Evolutionary conservation across 2,888 invertebrate species (phyloP), one percentile per base, ranked within the genome.

Genomic region (Synanthedon myopaeformis): DNA sequence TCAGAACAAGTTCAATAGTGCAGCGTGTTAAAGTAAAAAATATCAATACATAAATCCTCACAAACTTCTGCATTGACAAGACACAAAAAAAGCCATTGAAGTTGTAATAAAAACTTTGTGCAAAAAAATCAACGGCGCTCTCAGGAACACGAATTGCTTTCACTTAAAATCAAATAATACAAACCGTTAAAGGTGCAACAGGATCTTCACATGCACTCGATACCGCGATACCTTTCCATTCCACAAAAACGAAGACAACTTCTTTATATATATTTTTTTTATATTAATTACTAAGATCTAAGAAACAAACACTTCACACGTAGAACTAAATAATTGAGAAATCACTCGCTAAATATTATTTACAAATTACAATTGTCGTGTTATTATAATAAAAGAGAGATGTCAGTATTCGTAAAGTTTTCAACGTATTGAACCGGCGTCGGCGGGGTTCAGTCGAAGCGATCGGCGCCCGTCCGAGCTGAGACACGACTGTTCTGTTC

Each of bases 151-250:
- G 17, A 23, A 50, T n/a, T 23, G 13, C 13, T 42, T 42, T 49
- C 17, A 49, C 17, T 49, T 17, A 14, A 45, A 49, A 49, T 17
- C 45, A 45, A 49, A 49, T 45, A 71, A 73, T 70, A 79, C 84
- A 82, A 67, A 85, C 85, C 80, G 76, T 75, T 75, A 72, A 75
- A 82, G 77, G 74, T 82, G 81, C 80, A 82, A 82, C 83, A 82
- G 84, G 83, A 84, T 79, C 74, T 65, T 74, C 69, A 66, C 70
- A 70, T 76, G 73, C 81, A 81, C 79, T 73, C 72, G 67, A 68
- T 69, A 69, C 69, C 67, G 35, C 35, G 71, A 71, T 75, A 73
- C 74, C 82, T 82, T 35, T 35, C 35, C 35, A 35, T 35, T 82
- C 72, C 81, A 83, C 82, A 74, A 82, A 82, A 79, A 66, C 73